phyloP scores from a whole-genome alignment of 2,888 invertebrate genomes.

The Homarus gammarus region DNA sequence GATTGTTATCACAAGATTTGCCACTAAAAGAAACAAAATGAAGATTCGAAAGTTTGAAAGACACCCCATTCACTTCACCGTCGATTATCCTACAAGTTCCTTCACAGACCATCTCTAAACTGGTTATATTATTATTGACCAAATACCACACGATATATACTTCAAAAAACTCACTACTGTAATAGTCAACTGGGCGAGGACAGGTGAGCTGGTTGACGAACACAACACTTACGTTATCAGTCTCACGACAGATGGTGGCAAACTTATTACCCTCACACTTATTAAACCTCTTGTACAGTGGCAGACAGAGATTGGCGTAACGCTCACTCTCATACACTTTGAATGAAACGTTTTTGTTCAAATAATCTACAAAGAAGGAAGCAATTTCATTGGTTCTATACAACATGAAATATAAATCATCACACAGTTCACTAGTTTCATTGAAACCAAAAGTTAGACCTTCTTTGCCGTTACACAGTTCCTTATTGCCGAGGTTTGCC shows the following conservation, averaged over 20 bases:
- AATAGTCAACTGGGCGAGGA: not conserved
- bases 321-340: not conserved
- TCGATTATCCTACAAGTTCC: constrained; percentile 22
- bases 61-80: not conserved
- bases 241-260: not conserved
- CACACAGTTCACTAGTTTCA: not conserved
- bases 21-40: not conserved
- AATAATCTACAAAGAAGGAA: not conserved
- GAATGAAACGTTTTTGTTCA: not conserved
- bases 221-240: not conserved
- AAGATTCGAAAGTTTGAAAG: not conserved
- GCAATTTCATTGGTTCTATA: not conserved
- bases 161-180: not conserved
- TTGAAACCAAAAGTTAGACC: not conserved
- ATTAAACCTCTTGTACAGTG: not conserved
- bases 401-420: not conserved
- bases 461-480: not conserved
- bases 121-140: not conserved
- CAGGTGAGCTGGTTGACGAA: not conserved
- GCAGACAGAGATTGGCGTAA: constrained; percentile 13
- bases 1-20: not conserved
- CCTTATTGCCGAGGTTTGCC: not conserved
- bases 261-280: not conserved
- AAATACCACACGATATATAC: too few species aligned
- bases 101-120: not conserved